These are phyloP conservation scores for Calidris pygmaea DNA, from an alignment of 2,113 vertebrate genomes.

Conservation along the genomic window DNA sequence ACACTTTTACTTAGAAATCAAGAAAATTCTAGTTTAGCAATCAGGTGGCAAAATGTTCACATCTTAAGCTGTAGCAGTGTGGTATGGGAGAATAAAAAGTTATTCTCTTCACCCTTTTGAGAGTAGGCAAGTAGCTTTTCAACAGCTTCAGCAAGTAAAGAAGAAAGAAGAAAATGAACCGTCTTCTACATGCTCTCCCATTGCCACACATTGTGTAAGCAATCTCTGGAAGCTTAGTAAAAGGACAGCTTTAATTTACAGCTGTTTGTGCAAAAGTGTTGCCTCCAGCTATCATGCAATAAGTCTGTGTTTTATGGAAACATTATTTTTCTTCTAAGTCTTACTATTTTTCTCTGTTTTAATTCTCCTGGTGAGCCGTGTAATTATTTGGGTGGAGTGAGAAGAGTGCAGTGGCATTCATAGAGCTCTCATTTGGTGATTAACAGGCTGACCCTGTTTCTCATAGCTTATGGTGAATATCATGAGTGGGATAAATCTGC, in stretches of 20 bases:
- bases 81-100: not conserved
- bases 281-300: constrained; percentile 74
- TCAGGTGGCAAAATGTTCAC: constrained; percentile 2
- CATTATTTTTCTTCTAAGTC: constrained; percentile 38
- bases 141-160: not conserved
- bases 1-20: not conserved
- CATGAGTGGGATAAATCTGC: constrained; percentile 49
- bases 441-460: not conserved
- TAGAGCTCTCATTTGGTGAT: not conserved
- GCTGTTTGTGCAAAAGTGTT: constrained; percentile 63
- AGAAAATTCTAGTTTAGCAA: constrained; percentile 25
- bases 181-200: not conserved
- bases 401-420: constrained; percentile 9
- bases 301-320: constrained; percentile 69
- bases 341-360: constrained; percentile 52
- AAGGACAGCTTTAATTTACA: constrained; percentile 62
- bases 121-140: not conserved
- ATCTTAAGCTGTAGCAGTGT: constrained; percentile 3
- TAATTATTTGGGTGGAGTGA: constrained; percentile 57
- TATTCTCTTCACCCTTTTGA: constrained; percentile 2
- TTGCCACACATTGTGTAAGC: constrained; percentile 48
- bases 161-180: not conserved
- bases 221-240: constrained; percentile 49
- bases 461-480: not conserved
- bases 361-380: constrained; percentile 42